phyloP scores from a whole-genome alignment of 2,113 vertebrate species.

The Empidonax traillii region DNA sequence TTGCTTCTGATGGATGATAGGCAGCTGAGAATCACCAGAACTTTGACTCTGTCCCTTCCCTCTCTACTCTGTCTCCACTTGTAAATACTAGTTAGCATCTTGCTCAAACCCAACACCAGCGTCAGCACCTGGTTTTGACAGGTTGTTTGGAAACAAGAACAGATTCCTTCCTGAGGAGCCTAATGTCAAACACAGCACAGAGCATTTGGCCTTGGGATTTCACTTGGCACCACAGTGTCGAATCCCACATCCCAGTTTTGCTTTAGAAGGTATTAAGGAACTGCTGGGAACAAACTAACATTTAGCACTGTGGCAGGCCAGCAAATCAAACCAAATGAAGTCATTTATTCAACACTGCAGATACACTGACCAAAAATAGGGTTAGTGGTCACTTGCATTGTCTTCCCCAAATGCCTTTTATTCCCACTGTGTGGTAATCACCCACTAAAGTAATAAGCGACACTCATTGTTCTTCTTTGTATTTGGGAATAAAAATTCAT shows the following conservation, averaged over 20 bases:
- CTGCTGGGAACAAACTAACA: not conserved
- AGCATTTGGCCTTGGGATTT: not conserved
- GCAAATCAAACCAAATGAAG: not conserved
- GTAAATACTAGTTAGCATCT: not conserved
- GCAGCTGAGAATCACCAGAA: not conserved
- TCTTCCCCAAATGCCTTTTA: constrained; percentile 1
- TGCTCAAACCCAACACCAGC: not conserved
- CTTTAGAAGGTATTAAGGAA: not conserved
- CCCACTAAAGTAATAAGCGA: not conserved
- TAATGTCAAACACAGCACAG: not conserved
- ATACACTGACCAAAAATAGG: constrained; percentile 23
- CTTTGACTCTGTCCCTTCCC: not conserved
- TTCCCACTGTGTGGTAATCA: not conserved
- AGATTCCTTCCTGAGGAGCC: not conserved
- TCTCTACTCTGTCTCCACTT: not conserved
- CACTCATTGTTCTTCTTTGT: not conserved
- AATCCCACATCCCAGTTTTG: not conserved
- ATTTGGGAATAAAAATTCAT: not conserved
- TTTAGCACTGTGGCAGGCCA: not conserved
- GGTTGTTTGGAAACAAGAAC: not conserved
- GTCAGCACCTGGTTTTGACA: not conserved
- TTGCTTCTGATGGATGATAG: not conserved
- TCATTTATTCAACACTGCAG: not conserved
- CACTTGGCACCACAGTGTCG: not conserved
- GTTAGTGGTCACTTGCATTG: constrained; percentile 5